phyloP scores from a whole-genome alignment of 2,113 vertebrate species.

The Leptocoma aspasia region DNA sequence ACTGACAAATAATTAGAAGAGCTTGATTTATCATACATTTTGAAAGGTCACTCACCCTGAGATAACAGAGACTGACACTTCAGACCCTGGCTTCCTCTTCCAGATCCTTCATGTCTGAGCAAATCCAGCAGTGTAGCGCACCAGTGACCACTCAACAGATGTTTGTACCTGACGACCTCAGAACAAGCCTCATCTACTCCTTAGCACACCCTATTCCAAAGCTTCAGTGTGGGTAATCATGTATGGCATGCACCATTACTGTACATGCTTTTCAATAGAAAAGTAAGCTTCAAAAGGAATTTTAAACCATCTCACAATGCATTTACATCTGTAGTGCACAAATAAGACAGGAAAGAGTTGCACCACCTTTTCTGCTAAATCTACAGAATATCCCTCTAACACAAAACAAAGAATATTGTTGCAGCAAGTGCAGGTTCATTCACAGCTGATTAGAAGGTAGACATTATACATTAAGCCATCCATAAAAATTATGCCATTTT shows the following conservation, averaged over 20 bases:
- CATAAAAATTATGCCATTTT: not conserved
- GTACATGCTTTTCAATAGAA: not conserved
- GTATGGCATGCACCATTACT: not conserved
- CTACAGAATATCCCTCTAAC: not conserved
- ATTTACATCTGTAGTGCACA: not conserved
- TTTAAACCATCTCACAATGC: not conserved
- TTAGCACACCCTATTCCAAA: not conserved
- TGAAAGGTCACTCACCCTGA: constrained; percentile 4
- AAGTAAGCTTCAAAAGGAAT: not conserved
- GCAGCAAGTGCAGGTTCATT: not conserved
- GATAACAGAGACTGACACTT: not conserved
- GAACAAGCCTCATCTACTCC: not conserved
- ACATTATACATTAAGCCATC: not conserved
- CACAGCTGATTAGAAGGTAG: not conserved
- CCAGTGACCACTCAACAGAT: not conserved
- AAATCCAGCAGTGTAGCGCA: not conserved
- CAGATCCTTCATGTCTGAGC: not conserved
- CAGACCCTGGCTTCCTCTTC: not conserved
- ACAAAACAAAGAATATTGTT: not conserved
- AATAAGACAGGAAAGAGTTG: not conserved
- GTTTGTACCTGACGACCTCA: not conserved
- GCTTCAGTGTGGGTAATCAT: not conserved
- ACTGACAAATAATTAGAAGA: not conserved
- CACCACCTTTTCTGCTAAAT: not conserved
- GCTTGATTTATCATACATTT: not conserved